Conservation (phyloP, 2,113 vertebrate species). For the Orycteropus afer region DNA sequence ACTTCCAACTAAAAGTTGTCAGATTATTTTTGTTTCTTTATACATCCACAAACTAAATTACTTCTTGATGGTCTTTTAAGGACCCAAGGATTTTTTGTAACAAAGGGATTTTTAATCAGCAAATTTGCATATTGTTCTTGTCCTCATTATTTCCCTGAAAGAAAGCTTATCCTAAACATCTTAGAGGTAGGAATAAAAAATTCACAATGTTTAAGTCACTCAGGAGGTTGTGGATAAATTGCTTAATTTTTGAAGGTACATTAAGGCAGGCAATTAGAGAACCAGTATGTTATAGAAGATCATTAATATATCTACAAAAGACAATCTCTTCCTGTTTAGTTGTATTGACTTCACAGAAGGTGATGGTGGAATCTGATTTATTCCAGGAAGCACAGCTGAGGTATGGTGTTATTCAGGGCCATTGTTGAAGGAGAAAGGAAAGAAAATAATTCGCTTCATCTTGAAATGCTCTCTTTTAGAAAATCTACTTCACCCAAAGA, state of each 20-base stretch:
- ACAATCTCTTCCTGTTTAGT: background rate
- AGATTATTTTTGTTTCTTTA: background rate
- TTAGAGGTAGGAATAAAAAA: background rate
- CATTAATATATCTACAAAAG: background rate
- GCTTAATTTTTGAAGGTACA: conserved; percentile 7
- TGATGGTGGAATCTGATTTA: background rate
- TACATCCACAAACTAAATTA: background rate
- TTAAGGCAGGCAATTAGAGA: conserved; percentile 1
- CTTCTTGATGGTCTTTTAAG: background rate
- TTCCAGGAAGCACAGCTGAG: background rate
- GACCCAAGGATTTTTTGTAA: background rate
- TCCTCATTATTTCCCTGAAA: background rate
- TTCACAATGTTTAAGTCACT: background rate
- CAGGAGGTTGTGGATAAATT: background rate
- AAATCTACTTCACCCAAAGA: background rate
- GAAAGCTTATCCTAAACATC: background rate
- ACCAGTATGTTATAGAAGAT: background rate
- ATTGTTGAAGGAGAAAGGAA: background rate
- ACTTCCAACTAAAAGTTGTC: background rate
- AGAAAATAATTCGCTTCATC: background rate
- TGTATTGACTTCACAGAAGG: background rate
- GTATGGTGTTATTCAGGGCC: background rate
- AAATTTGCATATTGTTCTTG: background rate
- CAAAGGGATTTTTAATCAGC: background rate
- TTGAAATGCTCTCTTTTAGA: background rate